These are phyloP conservation scores for Stomorhina lunata DNA, from an alignment of 2,888 invertebrate genomes.

Conservation along the genomic window DNA sequence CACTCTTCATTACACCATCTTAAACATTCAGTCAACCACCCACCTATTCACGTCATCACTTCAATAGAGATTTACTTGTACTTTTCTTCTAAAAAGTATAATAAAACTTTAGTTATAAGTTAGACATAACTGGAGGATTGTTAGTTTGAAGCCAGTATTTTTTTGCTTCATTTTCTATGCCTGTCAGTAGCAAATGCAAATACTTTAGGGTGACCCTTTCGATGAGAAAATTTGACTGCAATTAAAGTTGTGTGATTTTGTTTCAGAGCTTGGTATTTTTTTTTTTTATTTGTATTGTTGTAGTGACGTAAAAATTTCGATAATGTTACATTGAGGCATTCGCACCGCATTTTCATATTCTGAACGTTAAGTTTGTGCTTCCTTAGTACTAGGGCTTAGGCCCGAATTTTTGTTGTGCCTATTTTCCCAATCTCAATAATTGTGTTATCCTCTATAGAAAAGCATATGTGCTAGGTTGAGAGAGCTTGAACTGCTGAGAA, in stretches of 20 bases:
- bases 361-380: too few species aligned
- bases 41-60: neutral
- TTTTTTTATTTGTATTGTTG: neutral
- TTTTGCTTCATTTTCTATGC: slow-evolving; percentile 42
- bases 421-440: too few species aligned
- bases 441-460: too few species aligned
- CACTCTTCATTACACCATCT: slow-evolving; percentile 40
- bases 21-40: neutral
- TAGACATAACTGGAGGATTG: slow-evolving; percentile 18
- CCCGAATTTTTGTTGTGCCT: too few species aligned
- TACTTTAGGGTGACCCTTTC: slow-evolving; percentile 25
- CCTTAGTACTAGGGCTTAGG: too few species aligned
- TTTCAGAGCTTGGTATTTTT: neutral
- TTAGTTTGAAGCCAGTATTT: slow-evolving; percentile 35
- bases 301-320: too few species aligned
- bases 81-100: slow-evolving; percentile 10
- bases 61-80: neutral
- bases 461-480: too few species aligned
- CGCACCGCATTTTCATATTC: too few species aligned
- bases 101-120: slow-evolving; percentile 21
- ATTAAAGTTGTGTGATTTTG: neutral
- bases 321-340: too few species aligned
- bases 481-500: too few species aligned
- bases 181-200: slow-evolving; percentile 41
- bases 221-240: neutral